Evolutionary conservation across 2,888 invertebrate species (phyloP).

Genomic region (Carcina quercana): DNA sequence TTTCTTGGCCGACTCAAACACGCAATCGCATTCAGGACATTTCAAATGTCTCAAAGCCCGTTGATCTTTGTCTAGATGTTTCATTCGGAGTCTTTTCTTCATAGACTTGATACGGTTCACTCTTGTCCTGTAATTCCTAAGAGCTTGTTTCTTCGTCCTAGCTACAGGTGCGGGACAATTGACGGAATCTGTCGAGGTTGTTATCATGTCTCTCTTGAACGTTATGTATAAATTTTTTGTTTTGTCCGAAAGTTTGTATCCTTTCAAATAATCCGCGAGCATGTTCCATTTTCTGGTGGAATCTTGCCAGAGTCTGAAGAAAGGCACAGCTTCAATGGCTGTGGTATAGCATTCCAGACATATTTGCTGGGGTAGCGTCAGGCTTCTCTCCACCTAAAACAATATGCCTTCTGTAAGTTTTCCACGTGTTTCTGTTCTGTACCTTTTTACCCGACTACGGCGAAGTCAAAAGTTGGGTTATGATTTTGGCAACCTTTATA

Average conservation of each 20-base stretch:
- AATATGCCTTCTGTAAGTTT: constrained; percentile 19
- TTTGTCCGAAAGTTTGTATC: constrained; percentile 16
- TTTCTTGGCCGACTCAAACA: constrained; percentile 17
- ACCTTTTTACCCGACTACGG: too few species aligned
- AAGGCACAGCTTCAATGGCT: constrained; percentile 24
- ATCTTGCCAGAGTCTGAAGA: constrained; percentile 30
- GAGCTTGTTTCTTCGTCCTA: constrained; percentile 1
- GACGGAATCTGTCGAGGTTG: constrained; percentile 2
- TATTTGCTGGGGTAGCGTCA: constrained; percentile 30
- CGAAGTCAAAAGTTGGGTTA: too few species aligned
- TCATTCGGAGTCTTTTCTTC: constrained; percentile 4
- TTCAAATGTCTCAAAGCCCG: constrained; percentile 9
- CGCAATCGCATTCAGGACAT: constrained; percentile 31
- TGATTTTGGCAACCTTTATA: too few species aligned
- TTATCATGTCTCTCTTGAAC: constrained; percentile 15
- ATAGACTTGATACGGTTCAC: constrained; percentile 7
- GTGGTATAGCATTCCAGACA: constrained; percentile 30
- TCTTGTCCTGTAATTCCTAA: constrained; percentile 12
- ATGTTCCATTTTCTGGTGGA: constrained; percentile 32
- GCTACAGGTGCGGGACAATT: background rate
- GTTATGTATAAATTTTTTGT: constrained; percentile 29
- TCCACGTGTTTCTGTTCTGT: too few species aligned
- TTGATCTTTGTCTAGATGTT: background rate
- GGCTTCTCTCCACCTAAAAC: constrained; percentile 43
- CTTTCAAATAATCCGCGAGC: constrained; percentile 22